Conservation (phyloP, 2,888 invertebrate genomes). For the Busseola fusca region DNA sequence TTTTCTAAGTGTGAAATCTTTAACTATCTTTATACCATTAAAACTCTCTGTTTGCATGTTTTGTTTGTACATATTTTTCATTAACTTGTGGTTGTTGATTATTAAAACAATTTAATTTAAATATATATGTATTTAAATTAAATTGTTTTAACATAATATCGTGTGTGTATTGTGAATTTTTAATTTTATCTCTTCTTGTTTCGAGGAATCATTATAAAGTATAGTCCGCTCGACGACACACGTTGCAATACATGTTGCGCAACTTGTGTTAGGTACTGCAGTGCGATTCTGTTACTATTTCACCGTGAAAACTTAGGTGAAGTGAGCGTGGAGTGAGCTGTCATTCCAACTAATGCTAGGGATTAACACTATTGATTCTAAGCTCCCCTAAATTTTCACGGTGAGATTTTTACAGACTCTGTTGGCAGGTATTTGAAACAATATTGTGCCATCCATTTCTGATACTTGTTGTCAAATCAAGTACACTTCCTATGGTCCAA, state of each 20-base stretch:
- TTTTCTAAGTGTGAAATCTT: constrained; percentile 11
- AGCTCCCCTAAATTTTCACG: no score
- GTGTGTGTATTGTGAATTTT: constrained; percentile 26
- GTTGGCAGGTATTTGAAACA: neutral
- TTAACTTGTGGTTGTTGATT: constrained; percentile 6
- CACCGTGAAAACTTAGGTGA: no score
- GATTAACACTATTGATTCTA: no score
- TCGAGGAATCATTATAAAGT: constrained; percentile 4
- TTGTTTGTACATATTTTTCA: constrained; percentile 33
- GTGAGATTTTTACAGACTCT: no score
- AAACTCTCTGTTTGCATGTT: constrained; percentile 48
- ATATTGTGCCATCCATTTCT: neutral
- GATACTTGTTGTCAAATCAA: neutral
- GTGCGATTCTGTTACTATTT: no score
- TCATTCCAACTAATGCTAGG: no score
- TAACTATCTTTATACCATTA: constrained; percentile 16
- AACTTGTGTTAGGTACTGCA: neutral
- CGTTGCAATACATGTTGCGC: neutral
- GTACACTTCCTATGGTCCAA: no score
- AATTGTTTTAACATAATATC: constrained; percentile 8
- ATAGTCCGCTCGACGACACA: neutral
- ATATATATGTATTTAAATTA: constrained; percentile 1
- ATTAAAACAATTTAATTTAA: no score
- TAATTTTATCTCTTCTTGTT: constrained; percentile 1
- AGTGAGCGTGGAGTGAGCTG: no score